phyloP scores from a whole-genome alignment of 2,113 vertebrate species.

The Oreochromis spilurus region DNA sequence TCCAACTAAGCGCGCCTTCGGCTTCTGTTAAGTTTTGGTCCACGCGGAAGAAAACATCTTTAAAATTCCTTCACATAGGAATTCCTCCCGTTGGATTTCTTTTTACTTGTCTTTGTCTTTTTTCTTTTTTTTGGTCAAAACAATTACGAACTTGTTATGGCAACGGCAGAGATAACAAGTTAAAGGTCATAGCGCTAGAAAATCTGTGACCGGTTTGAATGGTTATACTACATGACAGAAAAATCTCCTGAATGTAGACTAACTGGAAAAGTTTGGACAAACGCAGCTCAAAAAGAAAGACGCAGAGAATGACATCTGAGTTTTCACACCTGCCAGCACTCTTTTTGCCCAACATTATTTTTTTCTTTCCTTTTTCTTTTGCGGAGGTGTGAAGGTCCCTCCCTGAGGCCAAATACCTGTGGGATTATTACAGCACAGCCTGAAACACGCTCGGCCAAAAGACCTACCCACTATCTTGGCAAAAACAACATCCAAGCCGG shows the following conservation, averaged over 20 bases:
- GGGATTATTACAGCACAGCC: conserved; percentile 56
- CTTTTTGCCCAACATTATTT: not conserved
- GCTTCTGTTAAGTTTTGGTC: not conserved
- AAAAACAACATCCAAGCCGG: conserved; percentile 62
- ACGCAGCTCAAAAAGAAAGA: not conserved
- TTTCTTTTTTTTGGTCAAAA: not conserved
- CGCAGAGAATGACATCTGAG: conserved; percentile 1
- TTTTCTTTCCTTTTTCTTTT: not conserved
- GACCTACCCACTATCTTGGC: conserved; percentile 48
- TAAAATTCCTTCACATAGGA: not conserved
- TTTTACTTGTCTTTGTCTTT: not conserved
- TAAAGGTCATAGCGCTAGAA: not conserved
- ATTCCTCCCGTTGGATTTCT: not conserved
- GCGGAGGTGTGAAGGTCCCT: conserved; percentile 52
- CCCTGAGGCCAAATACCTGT: conserved; percentile 68
- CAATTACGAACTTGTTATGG: not conserved
- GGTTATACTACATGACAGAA: not conserved
- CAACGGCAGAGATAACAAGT: not conserved
- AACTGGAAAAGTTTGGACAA: conserved; percentile 44
- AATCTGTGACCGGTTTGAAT: not conserved
- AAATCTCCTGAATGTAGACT: conserved; percentile 58
- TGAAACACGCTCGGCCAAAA: conserved; percentile 47
- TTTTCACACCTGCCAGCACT: not conserved
- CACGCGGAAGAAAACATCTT: not conserved
- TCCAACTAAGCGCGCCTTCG: not conserved